phyloP scores from a whole-genome alignment of 2,797 vertebrate genomes.

The Fratercula arctica region DNA sequence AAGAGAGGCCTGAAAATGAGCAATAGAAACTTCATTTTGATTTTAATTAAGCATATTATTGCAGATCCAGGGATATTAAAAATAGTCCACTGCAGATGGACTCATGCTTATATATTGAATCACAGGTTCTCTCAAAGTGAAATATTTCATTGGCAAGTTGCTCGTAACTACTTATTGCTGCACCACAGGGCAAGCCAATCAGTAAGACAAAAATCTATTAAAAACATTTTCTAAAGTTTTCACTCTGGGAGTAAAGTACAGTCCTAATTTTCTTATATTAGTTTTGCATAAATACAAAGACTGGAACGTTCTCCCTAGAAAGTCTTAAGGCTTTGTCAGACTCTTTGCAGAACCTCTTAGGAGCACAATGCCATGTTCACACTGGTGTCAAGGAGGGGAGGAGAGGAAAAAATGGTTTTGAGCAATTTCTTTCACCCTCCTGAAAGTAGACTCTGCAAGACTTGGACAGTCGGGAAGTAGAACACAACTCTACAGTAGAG shows the following conservation, averaged over 20 bases:
- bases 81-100: background rate
- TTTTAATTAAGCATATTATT: constrained; percentile 16
- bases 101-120: background rate
- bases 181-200: background rate
- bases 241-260: background rate
- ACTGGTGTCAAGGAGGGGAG: background rate
- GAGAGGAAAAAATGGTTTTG: background rate
- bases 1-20: background rate
- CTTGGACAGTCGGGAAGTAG: background rate
- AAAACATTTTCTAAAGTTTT: background rate
- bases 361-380: background rate
- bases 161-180: background rate
- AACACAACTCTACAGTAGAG: background rate
- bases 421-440: background rate
- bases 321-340: background rate
- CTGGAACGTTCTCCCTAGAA: background rate
- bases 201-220: background rate
- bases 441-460: background rate
- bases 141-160: background rate
- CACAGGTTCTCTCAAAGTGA: background rate
- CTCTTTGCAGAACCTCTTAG: background rate
- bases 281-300: background rate
- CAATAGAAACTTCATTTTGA: background rate
- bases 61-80: constrained; percentile 4
- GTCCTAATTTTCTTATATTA: background rate